Conservation (phyloP, 2,797 vertebrate genomes). For the Aldrovandia affinis region DNA sequence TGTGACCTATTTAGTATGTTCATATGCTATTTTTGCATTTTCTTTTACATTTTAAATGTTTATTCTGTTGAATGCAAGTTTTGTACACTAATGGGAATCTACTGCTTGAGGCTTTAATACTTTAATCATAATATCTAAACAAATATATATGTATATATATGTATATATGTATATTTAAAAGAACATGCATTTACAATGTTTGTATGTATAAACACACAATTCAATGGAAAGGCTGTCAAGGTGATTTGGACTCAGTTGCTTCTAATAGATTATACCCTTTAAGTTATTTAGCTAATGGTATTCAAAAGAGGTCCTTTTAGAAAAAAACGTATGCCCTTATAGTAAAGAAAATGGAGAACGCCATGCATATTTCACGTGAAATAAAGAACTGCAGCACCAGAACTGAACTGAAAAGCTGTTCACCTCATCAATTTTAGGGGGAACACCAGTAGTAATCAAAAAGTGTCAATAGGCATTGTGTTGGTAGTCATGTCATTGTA, state of each 20-base stretch:
- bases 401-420: neutral
- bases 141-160: neutral
- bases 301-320: too few species aligned
- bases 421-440: too few species aligned
- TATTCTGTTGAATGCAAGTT: neutral
- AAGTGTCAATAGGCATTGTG: neutral
- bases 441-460: too few species aligned
- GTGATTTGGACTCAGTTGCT: neutral
- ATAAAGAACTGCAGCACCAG: neutral
- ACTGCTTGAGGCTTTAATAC: neutral
- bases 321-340: neutral
- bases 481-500: neutral
- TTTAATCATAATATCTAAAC: neutral
- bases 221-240: neutral
- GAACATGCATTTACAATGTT: neutral
- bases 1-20: conserved; percentile 5
- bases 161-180: too few species aligned
- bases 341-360: neutral
- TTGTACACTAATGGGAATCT: neutral
- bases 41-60: neutral
- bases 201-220: neutral
- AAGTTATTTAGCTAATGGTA: neutral
- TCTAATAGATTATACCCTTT: neutral
- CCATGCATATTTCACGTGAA: neutral
- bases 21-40: neutral